These are phyloP conservation scores for Tiliqua scincoides DNA, from an alignment of 2,113 vertebrate species.

Conservation along the genomic window DNA sequence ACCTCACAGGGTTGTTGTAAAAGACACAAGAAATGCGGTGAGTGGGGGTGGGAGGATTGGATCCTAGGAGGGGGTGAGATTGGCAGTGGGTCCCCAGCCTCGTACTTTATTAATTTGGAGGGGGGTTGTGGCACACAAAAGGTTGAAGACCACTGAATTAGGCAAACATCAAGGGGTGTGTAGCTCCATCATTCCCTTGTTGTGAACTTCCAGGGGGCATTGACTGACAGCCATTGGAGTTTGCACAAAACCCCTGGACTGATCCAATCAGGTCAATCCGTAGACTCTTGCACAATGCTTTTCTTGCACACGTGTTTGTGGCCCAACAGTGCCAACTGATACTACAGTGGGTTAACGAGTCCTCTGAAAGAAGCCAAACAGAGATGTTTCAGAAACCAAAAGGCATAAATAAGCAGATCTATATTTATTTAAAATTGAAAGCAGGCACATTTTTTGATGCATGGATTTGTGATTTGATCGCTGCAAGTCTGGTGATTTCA, in stretches of 20 bases:
- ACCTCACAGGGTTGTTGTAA: too few relatives aligned
- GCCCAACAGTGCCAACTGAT: too few relatives aligned
- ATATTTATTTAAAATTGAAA: not conserved
- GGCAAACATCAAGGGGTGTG: not conserved
- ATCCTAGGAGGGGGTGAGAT: too few relatives aligned
- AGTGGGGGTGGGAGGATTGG: too few relatives aligned
- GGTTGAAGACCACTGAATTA: too few relatives aligned
- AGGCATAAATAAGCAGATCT: not conserved
- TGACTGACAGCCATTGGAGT: too few relatives aligned
- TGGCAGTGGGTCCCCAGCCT: too few relatives aligned
- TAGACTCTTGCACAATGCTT: not conserved
- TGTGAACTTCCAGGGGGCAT: not conserved
- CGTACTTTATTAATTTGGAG: too few relatives aligned
- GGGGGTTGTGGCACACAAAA: too few relatives aligned
- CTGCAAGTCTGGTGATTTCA: slow-evolving; percentile 38
- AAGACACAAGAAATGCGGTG: too few relatives aligned
- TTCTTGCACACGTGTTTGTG: too few relatives aligned
- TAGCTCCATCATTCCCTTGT: not conserved
- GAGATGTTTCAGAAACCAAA: not conserved
- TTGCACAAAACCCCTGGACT: not conserved
- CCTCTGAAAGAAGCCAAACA: not conserved
- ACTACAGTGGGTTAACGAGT: not conserved
- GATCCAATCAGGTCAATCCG: not conserved
- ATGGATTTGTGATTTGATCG: not conserved
- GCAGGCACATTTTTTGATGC: not conserved